phyloP scores from a whole-genome alignment of 2,113 vertebrate species.

The Columba livia region DNA sequence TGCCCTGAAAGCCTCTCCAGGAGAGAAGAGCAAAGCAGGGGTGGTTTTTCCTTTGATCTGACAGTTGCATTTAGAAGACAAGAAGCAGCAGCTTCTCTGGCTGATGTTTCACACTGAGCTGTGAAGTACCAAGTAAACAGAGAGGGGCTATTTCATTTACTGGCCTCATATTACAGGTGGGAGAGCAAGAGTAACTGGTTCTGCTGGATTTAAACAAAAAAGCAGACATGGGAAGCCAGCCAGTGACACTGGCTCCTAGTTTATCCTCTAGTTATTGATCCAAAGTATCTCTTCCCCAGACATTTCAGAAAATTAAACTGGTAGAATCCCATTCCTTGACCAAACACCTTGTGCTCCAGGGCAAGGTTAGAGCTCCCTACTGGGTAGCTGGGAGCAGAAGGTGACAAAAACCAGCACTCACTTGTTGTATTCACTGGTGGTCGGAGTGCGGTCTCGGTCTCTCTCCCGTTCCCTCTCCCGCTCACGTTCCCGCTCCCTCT shows the following conservation, averaged over 20 bases:
- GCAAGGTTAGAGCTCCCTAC: not conserved
- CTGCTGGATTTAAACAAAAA: conserved; percentile 16
- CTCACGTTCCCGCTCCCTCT: conserved; percentile 58
- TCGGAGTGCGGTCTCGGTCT: conserved; percentile 52
- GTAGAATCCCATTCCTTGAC: rapidly evolving
- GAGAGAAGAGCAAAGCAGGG: not conserved
- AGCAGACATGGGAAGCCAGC: not conserved
- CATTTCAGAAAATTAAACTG: not conserved
- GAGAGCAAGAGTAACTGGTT: conserved; percentile 46
- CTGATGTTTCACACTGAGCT: not conserved
- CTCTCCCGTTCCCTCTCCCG: not conserved
- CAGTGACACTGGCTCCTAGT: not conserved
- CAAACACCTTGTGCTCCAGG: not conserved
- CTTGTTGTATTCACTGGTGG: conserved; percentile 72
- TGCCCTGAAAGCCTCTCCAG: not conserved
- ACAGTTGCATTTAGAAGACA: not conserved
- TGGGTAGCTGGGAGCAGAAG: not conserved
- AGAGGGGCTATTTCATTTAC: conserved; percentile 14
- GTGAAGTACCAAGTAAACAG: not conserved
- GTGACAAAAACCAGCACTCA: not conserved
- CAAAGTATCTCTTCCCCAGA: not conserved
- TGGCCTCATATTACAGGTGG: not conserved
- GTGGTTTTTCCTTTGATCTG: conserved; percentile 1
- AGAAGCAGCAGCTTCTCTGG: conserved; percentile 1
- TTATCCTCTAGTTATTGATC: not conserved